Percentiles rank a stretch among this genome's conserved stretches.
phyloP scores from a whole-genome alignment of 1,140 invertebrate species.

The Drosophila trapezifrons region DNA sequence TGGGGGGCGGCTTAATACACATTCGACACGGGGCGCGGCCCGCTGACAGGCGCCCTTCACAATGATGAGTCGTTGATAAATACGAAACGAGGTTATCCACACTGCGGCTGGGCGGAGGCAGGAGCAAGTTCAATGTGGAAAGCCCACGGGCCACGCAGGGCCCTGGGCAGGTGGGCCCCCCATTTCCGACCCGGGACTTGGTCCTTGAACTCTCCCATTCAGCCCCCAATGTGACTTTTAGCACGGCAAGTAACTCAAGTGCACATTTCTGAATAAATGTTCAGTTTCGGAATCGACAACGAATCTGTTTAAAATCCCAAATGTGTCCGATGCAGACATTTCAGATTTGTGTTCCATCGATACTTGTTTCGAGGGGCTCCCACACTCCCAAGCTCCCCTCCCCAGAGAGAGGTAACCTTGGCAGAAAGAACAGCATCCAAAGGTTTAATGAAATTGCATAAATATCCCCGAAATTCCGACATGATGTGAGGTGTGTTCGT shows the following conservation, averaged over 20 bases:
- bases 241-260: conserved; percentile 17
- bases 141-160: background rate
- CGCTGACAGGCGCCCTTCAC: conserved; percentile 47
- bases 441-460: conserved; percentile 5
- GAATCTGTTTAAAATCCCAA: conserved; percentile 4
- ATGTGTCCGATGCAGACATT: conserved; percentile 4
- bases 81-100: conserved; percentile 34
- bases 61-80: conserved; percentile 60
- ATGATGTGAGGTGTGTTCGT: background rate
- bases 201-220: conserved; percentile 26
- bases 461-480: background rate
- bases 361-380: background rate
- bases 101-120: conserved; percentile 8
- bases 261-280: conserved; percentile 6
- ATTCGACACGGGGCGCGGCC: conserved; percentile 33
- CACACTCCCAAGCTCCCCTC: background rate
- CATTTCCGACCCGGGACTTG: background rate
- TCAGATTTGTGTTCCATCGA: conserved; percentile 1
- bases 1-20: conserved; percentile 19
- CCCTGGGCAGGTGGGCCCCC: background rate
- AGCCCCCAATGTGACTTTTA: background rate
- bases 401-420: background rate
- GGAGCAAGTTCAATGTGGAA: conserved; percentile 33
- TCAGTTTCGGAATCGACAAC: background rate
- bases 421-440: background rate